A percentile compares a stretch with the other conserved stretches of the same genome.
These are phyloP conservation scores for Oasisia sp. DNA, from an alignment of 2,888 invertebrate species.

Conservation along the genomic window DNA sequence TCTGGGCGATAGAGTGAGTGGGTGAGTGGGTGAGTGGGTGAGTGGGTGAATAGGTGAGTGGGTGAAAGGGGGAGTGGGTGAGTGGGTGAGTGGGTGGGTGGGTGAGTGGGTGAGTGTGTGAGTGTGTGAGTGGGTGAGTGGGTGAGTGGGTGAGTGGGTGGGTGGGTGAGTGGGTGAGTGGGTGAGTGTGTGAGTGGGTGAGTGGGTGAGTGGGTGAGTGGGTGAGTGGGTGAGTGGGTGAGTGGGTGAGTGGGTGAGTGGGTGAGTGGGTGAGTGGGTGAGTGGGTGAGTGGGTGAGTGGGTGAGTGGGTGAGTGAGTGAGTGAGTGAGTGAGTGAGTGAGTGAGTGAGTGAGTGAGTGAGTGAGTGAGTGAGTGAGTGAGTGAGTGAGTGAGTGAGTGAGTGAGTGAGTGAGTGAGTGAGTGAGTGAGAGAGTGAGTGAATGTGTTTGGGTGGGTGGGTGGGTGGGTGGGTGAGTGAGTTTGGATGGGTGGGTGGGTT, in stretches of 20 bases:
- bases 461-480: no score
- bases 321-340: no score
- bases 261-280: not conserved
- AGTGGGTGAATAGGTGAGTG: constrained; percentile 21
- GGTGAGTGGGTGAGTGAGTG: no score
- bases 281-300: no score
- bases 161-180: constrained; percentile 32
- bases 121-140: constrained; percentile 32
- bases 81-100: constrained; percentile 24
- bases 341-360: no score
- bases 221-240: constrained; percentile 26
- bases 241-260: constrained; percentile 14
- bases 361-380: no score
- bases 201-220: constrained; percentile 34
- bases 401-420: no score
- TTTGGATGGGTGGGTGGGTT: no score
- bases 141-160: constrained; percentile 32
- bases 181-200: constrained; percentile 31
- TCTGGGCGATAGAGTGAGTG: not conserved
- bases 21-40: constrained; percentile 27
- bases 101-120: constrained; percentile 30
- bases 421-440: no score
- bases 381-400: no score
- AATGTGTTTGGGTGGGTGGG: no score
- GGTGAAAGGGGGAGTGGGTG: constrained; percentile 24